A percentile compares a stretch with the other conserved stretches of the same genome.
These are phyloP conservation scores for Drosophila eugracilis DNA, from an alignment of 1,140 invertebrate genomes.

Conservation along the genomic window DNA sequence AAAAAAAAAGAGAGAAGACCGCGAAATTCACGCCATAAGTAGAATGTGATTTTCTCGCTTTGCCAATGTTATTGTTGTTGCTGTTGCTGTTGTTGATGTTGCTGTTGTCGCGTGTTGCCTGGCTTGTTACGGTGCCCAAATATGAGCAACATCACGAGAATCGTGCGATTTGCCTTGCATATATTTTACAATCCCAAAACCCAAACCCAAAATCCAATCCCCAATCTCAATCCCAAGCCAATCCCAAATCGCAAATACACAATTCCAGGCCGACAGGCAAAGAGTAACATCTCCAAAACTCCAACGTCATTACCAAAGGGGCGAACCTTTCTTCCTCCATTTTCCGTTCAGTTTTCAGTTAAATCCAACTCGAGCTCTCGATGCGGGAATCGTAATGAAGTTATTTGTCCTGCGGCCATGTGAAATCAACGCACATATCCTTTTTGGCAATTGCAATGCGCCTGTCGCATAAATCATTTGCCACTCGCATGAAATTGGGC, in stretches of 20 bases:
- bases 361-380: slow-evolving; percentile 12
- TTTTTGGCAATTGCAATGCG: slow-evolving; percentile 81
- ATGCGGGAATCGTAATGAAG: slow-evolving; percentile 68
- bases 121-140: slow-evolving; percentile 80
- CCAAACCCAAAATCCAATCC: slow-evolving; percentile 13
- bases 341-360: slow-evolving; percentile 3
- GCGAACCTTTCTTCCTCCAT: slow-evolving; percentile 37
- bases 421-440: slow-evolving; percentile 81
- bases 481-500: slow-evolving; percentile 82
- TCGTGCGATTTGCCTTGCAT: slow-evolving; percentile 82
- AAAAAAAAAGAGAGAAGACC: slow-evolving; percentile 47
- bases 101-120: slow-evolving; percentile 75
- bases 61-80: slow-evolving; percentile 11
- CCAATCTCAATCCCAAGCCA: slow-evolving; percentile 23
- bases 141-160: slow-evolving; percentile 83
- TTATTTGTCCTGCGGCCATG: slow-evolving; percentile 80
- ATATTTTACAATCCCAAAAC: slow-evolving; percentile 77
- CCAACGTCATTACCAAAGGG: slow-evolving; percentile 67
- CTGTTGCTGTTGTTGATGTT: slow-evolving; percentile 26
- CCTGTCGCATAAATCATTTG: slow-evolving; percentile 83
- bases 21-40: slow-evolving; percentile 81
- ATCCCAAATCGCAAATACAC: slow-evolving; percentile 57
- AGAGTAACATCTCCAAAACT: slow-evolving; percentile 42
- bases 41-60: slow-evolving; percentile 80
- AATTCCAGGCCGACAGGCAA: slow-evolving; percentile 44